These are phyloP conservation scores for Erebia ligea DNA, from an alignment of 2,888 invertebrate genomes.

Conservation along the genomic window DNA sequence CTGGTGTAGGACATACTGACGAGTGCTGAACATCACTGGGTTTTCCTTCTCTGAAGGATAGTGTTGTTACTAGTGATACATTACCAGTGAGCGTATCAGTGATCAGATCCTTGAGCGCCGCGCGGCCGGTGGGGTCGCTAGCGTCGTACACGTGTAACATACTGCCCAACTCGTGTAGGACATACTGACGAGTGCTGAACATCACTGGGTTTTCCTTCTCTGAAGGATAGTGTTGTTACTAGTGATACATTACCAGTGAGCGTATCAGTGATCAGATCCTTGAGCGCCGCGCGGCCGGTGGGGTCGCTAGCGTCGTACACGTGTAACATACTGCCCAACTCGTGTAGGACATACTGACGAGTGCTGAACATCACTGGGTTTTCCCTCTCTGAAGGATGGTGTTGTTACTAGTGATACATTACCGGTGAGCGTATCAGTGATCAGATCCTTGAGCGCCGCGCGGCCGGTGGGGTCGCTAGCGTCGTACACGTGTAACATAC, in stretches of 20 bases:
- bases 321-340: no score
- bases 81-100: slow-evolving; percentile 60
- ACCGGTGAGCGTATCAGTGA: no score
- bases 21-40: slow-evolving; percentile 68
- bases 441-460: no score
- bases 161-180: slow-evolving; percentile 81
- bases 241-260: slow-evolving; percentile 56
- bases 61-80: background rate
- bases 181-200: slow-evolving; percentile 80
- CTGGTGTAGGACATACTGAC: slow-evolving; percentile 83
- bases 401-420: no score
- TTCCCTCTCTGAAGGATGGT: no score
- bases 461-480: no score
- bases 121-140: slow-evolving; percentile 81
- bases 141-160: slow-evolving; percentile 83
- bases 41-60: slow-evolving; percentile 59
- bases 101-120: slow-evolving; percentile 62
- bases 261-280: slow-evolving; percentile 57
- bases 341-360: no score
- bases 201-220: slow-evolving; percentile 63
- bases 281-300: no score
- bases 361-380: no score
- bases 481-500: no score
- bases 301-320: no score
- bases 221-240: slow-evolving; percentile 45